Percentiles rank a stretch among this genome's conserved stretches.
Conservation (phyloP, 2,113 vertebrate species). For the Scomber japonicus region DNA sequence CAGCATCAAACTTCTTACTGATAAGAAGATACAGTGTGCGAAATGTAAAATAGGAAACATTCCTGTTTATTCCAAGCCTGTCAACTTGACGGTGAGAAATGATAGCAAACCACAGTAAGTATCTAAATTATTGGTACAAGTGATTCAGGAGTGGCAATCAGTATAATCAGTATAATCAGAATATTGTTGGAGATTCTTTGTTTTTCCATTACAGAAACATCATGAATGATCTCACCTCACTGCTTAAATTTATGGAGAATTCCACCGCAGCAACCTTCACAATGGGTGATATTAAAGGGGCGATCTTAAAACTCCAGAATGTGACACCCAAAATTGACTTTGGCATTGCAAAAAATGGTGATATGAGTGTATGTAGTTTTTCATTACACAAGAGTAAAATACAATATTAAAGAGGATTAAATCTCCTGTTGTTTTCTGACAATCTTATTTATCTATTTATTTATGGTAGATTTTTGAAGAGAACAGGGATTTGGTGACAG, state of each 20-base stretch:
- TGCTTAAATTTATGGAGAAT: rapidly evolving
- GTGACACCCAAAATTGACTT: neutral
- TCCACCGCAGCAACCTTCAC: neutral
- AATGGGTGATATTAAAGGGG: conserved; percentile 33
- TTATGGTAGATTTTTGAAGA: neutral
- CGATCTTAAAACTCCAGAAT: conserved; percentile 12
- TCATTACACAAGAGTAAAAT: neutral
- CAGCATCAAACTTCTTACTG: rapidly evolving
- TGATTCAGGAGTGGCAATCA: neutral
- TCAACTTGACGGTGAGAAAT: too few species aligned
- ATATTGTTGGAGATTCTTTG: neutral
- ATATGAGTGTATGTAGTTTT: conserved; percentile 19
- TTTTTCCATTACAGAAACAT: conserved; percentile 22
- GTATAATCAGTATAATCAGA: neutral
- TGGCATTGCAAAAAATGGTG: neutral
- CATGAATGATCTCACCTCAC: neutral
- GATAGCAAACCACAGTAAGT: conserved; percentile 14
- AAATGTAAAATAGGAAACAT: neutral
- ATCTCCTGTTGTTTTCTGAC: neutral
- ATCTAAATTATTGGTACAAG: neutral
- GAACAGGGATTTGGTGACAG: rapidly evolving
- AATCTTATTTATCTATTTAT: neutral
- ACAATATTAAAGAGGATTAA: neutral
- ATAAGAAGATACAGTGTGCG: rapidly evolving
- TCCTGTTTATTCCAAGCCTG: too few species aligned